Evolutionary conservation across 2,888 invertebrate genomes (phyloP).

Genomic region (Cerastis rubricosa): DNA sequence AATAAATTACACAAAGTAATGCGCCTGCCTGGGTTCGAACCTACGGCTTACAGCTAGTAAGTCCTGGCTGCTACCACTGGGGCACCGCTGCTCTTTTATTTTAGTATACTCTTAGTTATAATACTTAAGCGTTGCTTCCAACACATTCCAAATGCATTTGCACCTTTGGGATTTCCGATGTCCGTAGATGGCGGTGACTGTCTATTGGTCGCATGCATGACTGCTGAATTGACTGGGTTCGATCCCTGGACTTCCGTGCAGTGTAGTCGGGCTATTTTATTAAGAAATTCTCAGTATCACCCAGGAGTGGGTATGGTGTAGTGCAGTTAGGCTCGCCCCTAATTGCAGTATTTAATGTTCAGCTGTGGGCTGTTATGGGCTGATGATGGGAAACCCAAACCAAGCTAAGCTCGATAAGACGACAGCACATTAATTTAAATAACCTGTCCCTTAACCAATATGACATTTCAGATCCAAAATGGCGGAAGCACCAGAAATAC

Average conservation of each 20-base stretch:
- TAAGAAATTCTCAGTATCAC: not conserved
- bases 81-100: no score
- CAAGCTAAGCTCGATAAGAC: not conserved
- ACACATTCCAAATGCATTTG: no score
- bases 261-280: not conserved
- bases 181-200: no score
- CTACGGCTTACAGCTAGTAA: no score
- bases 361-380: not conserved
- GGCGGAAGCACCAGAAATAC: slow-evolving; percentile 71
- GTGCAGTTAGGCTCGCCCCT: not conserved
- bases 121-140: no score
- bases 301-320: no score
- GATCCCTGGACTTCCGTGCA: not conserved
- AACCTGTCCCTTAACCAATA: not conserved
- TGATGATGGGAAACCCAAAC: not conserved
- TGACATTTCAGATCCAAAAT: slow-evolving; percentile 74
- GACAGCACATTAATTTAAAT: not conserved
- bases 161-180: no score
- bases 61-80: no score
- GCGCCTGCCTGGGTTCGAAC: no score
- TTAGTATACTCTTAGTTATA: no score
- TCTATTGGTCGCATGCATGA: no score
- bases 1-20: no score
- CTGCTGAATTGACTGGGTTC: not conserved
- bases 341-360: not conserved